phyloP scores from a whole-genome alignment of 2,797 vertebrate species.

The Chelidonichthys spinosus region DNA sequence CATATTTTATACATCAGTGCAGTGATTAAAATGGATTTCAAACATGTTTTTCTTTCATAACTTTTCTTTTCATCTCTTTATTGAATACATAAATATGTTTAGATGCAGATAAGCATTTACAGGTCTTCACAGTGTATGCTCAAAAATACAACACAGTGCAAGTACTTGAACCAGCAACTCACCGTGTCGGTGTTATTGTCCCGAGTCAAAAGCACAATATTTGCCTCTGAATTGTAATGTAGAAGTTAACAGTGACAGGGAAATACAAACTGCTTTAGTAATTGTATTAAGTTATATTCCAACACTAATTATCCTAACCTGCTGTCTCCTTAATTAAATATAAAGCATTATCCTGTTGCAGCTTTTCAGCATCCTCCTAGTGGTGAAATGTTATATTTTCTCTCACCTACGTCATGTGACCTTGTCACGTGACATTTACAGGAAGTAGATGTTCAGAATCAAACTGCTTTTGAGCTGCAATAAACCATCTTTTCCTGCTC shows the following conservation, averaged over 20 bases:
- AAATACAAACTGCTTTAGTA: not conserved
- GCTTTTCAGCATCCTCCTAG: conserved; percentile 8
- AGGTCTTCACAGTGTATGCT: conserved; percentile 16
- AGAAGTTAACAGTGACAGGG: not conserved
- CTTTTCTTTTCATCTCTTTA: conserved; percentile 56
- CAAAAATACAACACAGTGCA: not conserved
- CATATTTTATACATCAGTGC: conserved; percentile 69
- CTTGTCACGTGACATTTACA: conserved; percentile 5
- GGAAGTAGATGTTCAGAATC: not conserved
- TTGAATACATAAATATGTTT: conserved; percentile 69
- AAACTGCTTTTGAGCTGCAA: not conserved
- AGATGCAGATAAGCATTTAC: conserved; percentile 60
- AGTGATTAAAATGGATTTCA: conserved; percentile 71
- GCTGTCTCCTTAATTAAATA: not conserved
- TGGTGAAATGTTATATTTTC: conserved; percentile 1
- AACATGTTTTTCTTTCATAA: conserved; percentile 54
- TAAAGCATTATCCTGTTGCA: not conserved
- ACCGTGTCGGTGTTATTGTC: conserved; percentile 21
- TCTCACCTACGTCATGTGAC: not conserved
- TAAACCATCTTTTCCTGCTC: not conserved
- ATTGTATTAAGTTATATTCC: not conserved
- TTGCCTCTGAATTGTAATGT: not conserved
- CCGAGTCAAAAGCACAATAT: not conserved
- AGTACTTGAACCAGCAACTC: conserved; percentile 26
- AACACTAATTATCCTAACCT: not conserved